Percentiles rank a stretch among this genome's conserved stretches.
Conservation (phyloP, 2,797 vertebrate genomes). For the Chelidonichthys spinosus region DNA sequence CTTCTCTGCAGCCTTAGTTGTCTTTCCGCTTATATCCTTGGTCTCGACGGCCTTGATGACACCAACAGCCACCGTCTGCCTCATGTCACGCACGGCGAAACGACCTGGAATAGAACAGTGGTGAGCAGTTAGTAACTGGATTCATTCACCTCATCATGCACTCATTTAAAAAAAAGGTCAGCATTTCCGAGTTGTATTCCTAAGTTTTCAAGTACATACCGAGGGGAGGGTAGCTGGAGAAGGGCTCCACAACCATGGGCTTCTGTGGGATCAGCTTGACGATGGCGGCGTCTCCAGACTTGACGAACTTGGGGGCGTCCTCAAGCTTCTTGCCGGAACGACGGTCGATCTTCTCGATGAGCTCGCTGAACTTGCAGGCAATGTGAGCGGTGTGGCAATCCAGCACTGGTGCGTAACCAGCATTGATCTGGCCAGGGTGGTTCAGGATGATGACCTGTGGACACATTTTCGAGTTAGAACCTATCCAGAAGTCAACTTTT, state of each 20-base stretch:
- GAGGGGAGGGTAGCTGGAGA: constrained; percentile 81
- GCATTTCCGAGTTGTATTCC: neutral
- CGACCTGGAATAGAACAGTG: constrained; percentile 68
- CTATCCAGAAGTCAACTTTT: too few species aligned
- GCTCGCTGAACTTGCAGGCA: constrained; percentile 86
- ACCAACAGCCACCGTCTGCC: constrained; percentile 88
- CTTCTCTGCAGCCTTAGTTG: constrained; percentile 85
- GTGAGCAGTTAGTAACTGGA: neutral
- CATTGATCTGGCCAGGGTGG: constrained; percentile 84
- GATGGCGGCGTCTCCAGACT: constrained; percentile 84
- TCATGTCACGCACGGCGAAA: constrained; percentile 87
- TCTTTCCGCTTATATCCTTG: constrained; percentile 77
- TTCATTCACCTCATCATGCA: neutral
- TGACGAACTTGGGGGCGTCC: constrained; percentile 82
- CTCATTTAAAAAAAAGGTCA: neutral
- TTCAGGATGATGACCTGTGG: constrained; percentile 87
- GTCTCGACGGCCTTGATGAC: constrained; percentile 83
- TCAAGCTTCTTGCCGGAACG: constrained; percentile 87
- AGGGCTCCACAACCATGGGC: constrained; percentile 86
- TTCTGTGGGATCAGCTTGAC: constrained; percentile 81
- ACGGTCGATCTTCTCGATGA: constrained; percentile 89
- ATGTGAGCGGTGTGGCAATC: constrained; percentile 87
- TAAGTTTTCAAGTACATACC: constrained; percentile 57
- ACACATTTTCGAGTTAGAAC: neutral
- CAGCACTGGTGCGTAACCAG: constrained; percentile 84